Base-by-base conservation (phyloP, 1,140 invertebrate genomes). In the Scaptomyza montana region DNA sequence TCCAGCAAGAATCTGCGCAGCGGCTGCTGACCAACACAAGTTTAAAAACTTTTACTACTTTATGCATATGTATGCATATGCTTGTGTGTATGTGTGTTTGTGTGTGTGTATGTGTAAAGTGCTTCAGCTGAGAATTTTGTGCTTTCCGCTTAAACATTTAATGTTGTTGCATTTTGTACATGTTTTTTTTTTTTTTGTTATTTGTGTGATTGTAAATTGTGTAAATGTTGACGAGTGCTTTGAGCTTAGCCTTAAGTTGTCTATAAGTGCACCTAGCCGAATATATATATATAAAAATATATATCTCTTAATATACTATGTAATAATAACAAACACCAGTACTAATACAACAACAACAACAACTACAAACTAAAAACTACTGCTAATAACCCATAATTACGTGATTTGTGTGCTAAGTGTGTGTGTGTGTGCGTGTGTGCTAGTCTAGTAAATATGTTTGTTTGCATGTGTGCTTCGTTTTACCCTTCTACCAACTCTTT, bases 1-100 rank as follows among this genome's bases (percentile, higher is more conserved):
- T 96, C 95, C 5, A 95, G 94, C 64, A 93, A 93, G 67, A 93
- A 93, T 62, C 75, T 94, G 47, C 92, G 93, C 25, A 93, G 93
- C 74, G 92, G 86, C 71, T 92, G 90, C 91, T 89, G 84, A 89
- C 84, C 68, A 28, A 43, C 28, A 13, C 13, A 51, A 21, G 28
- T 16, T 10, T 54, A 63, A 28, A 12, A 9, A 16, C 47, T 21
- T 45, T 6, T 9, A n/a, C 25, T 19, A n/a, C 33, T 19, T 13
- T 59, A 25, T 41, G 10, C 9, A n/a, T 43, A 43, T 43, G 12
- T n/a, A 5, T 43, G 12, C n/a, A 5, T 41, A 5, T 9, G 7
- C n/a, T n/a, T 33, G 12, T 41, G 3, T 12, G 3, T 16, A 1
- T 16, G 16, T 43, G 8, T n/a, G 8, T 43, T 2, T n/a, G 12